These are phyloP conservation scores for Tachuris rubrigastra DNA, from an alignment of 2,113 vertebrate genomes.

Conservation along the genomic window DNA sequence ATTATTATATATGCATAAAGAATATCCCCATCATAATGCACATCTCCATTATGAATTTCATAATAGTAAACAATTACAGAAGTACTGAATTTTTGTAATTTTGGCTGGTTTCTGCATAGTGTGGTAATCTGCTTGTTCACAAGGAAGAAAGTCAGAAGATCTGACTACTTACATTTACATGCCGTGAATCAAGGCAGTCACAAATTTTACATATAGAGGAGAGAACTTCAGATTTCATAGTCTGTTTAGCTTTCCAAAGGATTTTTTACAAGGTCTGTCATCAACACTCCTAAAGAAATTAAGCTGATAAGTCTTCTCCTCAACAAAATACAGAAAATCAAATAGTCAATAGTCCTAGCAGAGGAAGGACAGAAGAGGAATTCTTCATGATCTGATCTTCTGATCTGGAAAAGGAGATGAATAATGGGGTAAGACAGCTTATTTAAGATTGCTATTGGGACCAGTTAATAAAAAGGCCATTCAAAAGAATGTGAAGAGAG, in stretches of 20 bases:
- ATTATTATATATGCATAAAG: accelerated
- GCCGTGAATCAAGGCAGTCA: background rate
- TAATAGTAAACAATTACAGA: background rate
- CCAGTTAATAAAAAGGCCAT: background rate
- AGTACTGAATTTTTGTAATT: background rate
- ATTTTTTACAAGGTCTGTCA: background rate
- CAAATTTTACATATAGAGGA: background rate
- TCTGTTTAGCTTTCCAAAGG: background rate
- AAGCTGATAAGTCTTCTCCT: background rate
- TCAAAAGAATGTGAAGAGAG: background rate
- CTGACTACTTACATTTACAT: background rate
- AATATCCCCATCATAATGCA: background rate
- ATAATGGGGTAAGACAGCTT: background rate
- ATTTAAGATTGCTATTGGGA: background rate
- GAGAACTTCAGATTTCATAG: background rate
- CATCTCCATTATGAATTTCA: background rate
- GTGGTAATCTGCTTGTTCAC: background rate
- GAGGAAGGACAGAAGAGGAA: background rate
- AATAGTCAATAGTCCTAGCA: background rate
- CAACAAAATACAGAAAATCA: background rate
- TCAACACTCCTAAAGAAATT: background rate
- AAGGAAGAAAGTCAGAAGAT: background rate
- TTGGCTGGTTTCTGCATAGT: background rate
- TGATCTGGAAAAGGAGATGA: background rate
- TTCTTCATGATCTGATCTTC: background rate